Conservation (phyloP, 2,888 invertebrate genomes). For the Rhyacophila evoluta region DNA sequence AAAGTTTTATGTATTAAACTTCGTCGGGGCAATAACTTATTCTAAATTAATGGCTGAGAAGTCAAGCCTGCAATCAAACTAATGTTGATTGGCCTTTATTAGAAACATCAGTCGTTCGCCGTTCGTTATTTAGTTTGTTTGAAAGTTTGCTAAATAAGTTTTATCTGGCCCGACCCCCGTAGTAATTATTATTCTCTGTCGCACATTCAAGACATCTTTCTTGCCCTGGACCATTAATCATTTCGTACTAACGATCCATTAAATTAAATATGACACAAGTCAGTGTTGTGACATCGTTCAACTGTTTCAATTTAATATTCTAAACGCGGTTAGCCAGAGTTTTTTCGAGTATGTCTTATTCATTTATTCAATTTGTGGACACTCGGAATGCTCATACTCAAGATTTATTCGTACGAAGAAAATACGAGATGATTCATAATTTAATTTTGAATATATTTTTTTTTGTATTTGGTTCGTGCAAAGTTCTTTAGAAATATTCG, state of each 20-base stretch:
- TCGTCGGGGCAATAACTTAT: background rate
- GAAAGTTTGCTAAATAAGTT: conserved; percentile 10
- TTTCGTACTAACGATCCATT: conserved; percentile 11
- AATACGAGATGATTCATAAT: too few species aligned
- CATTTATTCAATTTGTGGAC: background rate
- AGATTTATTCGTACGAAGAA: background rate
- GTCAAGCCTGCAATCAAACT: background rate
- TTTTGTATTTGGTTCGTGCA: too few species aligned
- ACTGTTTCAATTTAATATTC: conserved; percentile 21
- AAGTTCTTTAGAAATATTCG: too few species aligned
- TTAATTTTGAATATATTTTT: too few species aligned
- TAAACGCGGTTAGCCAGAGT: background rate
- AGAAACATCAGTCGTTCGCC: background rate
- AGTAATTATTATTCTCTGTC: background rate
- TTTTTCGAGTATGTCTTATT: background rate
- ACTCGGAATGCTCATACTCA: background rate
- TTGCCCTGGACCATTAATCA: conserved; percentile 6
- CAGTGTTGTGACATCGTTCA: conserved; percentile 19
- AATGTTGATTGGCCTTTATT: background rate
- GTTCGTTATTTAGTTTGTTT: background rate
- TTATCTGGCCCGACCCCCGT: background rate
- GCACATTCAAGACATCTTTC: conserved; percentile 1
- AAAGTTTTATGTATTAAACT: background rate
- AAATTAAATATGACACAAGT: conserved; percentile 24
- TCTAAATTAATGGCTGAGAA: background rate